Evolutionary conservation across 2,797 vertebrate species (phyloP).

Genomic region (Hydrolagus colliei): DNA sequence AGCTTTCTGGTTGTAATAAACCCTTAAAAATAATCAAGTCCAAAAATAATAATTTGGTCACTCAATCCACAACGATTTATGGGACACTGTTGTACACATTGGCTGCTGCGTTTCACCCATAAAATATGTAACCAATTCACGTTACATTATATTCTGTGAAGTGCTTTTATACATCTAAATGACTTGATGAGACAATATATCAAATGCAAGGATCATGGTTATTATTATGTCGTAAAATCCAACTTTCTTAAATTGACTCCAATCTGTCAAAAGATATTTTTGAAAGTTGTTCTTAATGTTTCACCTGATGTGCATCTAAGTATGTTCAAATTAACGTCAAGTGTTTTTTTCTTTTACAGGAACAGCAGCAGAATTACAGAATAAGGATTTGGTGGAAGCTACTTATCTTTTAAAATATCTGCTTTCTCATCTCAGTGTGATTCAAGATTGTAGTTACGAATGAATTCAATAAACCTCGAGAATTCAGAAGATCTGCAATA

Average conservation of each 20-base stretch:
- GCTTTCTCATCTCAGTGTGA: neutral
- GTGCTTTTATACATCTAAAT: no score
- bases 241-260: neutral
- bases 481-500: accelerated
- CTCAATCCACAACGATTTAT: no score
- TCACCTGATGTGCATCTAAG: neutral
- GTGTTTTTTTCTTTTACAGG: neutral
- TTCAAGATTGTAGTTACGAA: neutral
- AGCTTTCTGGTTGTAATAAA: no score
- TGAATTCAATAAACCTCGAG: neutral
- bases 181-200: no score
- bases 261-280: neutral
- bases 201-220: neutral
- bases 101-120: no score
- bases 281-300: neutral
- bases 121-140: no score
- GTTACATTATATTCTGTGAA: no score
- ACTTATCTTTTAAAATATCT: neutral
- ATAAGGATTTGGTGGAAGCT: neutral
- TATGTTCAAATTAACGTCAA: neutral
- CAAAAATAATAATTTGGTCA: no score
- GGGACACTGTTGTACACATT: no score
- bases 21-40: no score
- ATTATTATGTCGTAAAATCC: neutral
- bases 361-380: neutral